Evolutionary conservation across 2,113 vertebrate species (phyloP).

Genomic region (Scortum barcoo): DNA sequence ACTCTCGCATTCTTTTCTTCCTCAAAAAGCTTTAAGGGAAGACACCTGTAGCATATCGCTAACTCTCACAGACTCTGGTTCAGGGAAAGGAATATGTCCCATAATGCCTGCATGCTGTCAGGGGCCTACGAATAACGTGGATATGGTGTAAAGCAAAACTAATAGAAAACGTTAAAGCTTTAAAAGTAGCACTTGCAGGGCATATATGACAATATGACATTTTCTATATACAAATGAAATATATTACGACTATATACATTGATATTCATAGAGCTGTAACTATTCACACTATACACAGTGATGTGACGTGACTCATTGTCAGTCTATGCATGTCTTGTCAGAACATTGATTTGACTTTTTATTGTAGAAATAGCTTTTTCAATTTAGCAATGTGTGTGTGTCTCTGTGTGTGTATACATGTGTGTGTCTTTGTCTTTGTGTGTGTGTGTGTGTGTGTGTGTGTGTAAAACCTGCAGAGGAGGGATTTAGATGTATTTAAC

Average conservation of each 20-base stretch:
- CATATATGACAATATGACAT: constrained; percentile 44
- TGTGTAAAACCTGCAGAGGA: background rate
- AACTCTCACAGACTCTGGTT: background rate
- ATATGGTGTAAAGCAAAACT: constrained; percentile 10
- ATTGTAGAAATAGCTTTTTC: constrained; percentile 7
- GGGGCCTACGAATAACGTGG: background rate
- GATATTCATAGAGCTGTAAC: constrained; percentile 39
- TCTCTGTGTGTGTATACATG: constrained; percentile 20
- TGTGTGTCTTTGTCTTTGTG: constrained; percentile 11
- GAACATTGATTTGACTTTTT: constrained; percentile 22
- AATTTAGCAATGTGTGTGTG: background rate
- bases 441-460: constrained; percentile 23
- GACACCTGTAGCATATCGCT: background rate
- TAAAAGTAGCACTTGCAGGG: constrained; percentile 56
- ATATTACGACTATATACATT: constrained; percentile 55
- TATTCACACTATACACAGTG: constrained; percentile 65
- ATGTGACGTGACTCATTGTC: constrained; percentile 29
- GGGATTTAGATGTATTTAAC: background rate
- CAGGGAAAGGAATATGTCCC: background rate
- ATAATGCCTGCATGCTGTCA: background rate
- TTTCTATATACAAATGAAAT: constrained; percentile 55
- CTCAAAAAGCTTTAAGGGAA: background rate
- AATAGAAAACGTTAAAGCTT: constrained; percentile 58
- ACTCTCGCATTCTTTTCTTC: background rate
- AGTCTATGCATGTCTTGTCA: background rate